Conservation (phyloP, 2,888 invertebrate genomes). For the Sicus ferrugineus region DNA sequence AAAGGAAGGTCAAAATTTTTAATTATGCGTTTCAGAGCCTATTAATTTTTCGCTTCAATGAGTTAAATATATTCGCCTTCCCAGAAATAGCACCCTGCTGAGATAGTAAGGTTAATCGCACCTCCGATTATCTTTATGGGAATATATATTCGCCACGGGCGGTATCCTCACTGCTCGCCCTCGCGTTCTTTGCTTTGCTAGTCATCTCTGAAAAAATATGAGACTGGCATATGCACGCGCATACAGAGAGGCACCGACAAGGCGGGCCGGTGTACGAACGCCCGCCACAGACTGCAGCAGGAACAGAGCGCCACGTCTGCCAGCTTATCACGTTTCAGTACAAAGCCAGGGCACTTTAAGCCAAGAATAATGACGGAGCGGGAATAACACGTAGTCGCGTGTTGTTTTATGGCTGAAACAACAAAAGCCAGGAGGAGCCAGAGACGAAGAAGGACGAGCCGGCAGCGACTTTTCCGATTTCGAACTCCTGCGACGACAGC, state of each 20-base stretch:
- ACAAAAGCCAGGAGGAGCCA: constrained; percentile 9
- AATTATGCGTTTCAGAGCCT: too few species aligned
- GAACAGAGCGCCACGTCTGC: constrained; percentile 49
- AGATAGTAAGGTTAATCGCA: too few species aligned
- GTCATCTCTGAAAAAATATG: background rate
- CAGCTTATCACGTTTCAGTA: constrained; percentile 51
- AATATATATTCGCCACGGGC: too few species aligned
- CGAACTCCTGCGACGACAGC: background rate
- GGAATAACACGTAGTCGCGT: constrained; percentile 46
- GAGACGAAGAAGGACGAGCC: background rate
- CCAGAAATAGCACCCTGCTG: too few species aligned
- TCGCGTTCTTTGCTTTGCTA: background rate
- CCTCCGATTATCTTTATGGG: too few species aligned
- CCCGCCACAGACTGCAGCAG: background rate
- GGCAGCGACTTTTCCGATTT: constrained; percentile 2
- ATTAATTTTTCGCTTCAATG: too few species aligned
- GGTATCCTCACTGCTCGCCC: background rate
- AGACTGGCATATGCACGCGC: constrained; percentile 4
- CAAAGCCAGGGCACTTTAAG: constrained; percentile 49
- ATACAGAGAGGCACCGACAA: background rate
- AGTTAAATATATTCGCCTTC: too few species aligned
- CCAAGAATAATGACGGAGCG: constrained; percentile 46
- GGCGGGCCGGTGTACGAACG: background rate
- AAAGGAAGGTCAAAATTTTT: too few species aligned
- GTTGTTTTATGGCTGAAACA: constrained; percentile 43